These are phyloP conservation scores for Salmo trutta DNA, from an alignment of 2,797 vertebrate genomes.

Conservation along the genomic window DNA sequence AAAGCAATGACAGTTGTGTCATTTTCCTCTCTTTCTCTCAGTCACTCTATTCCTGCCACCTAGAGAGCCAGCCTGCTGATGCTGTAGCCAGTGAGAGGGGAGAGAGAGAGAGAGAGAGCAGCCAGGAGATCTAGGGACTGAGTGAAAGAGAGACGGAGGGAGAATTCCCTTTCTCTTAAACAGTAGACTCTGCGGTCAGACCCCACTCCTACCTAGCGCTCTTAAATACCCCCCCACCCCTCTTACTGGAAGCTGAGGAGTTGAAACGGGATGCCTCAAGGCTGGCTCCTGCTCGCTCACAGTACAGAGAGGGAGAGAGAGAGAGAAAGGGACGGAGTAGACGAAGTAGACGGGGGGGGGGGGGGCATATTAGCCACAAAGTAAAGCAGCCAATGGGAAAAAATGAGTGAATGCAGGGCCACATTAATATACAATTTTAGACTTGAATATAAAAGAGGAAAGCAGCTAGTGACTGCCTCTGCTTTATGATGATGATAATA, in stretches of 20 bases:
- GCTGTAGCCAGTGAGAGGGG: slow-evolving; percentile 66
- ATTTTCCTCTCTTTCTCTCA: slow-evolving; percentile 64
- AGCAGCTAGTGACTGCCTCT: slow-evolving; percentile 22
- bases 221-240: slow-evolving; percentile 67
- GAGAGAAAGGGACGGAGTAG: slow-evolving; percentile 34
- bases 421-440: slow-evolving; percentile 56
- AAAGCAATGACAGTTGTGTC: slow-evolving; percentile 75
- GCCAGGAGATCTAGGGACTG: slow-evolving; percentile 13
- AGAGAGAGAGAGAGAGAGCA: slow-evolving; percentile 56
- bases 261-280: slow-evolving; percentile 82
- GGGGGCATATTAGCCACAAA: slow-evolving; percentile 69
- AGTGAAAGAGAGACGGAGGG: slow-evolving; percentile 52
- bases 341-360: slow-evolving; percentile 29
- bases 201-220: slow-evolving; percentile 80
- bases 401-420: slow-evolving; percentile 41
- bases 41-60: slow-evolving; percentile 73
- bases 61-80: slow-evolving; percentile 74
- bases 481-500: slow-evolving; percentile 18
- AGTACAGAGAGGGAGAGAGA: slow-evolving; percentile 5
- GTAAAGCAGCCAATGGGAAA: slow-evolving; percentile 70
- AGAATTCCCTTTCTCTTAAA: slow-evolving; percentile 79
- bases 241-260: slow-evolving; percentile 77
- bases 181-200: slow-evolving; percentile 81
- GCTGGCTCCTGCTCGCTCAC: slow-evolving; percentile 56
- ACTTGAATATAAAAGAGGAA: slow-evolving; percentile 33